Percentiles rank a stretch among this genome's conserved stretches.
phyloP scores from a whole-genome alignment of 2,797 vertebrate genomes.

The Sebastes hubbsi region DNA sequence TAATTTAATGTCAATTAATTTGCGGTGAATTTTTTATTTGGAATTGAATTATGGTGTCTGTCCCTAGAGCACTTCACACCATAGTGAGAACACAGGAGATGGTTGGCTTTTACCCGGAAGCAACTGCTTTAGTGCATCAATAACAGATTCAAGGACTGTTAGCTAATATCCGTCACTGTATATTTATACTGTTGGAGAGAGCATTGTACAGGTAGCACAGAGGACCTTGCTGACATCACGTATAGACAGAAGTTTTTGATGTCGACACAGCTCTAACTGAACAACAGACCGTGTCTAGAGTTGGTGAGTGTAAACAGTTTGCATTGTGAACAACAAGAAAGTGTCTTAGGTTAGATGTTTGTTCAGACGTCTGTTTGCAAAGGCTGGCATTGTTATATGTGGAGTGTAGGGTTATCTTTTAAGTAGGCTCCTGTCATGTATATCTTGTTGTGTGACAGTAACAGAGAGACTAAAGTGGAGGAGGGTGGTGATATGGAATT shows the following conservation, averaged over 20 bases:
- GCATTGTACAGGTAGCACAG: background rate
- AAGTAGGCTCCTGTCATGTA: background rate
- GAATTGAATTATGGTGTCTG: background rate
- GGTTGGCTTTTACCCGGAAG: conserved; percentile 20
- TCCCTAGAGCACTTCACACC: background rate
- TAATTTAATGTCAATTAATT: background rate
- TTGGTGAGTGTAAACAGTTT: background rate
- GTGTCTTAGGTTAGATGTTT: background rate
- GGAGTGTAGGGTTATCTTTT: background rate
- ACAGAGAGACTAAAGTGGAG: background rate
- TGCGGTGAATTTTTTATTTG: background rate
- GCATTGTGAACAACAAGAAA: background rate
- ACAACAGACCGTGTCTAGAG: background rate
- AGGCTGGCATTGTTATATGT: background rate
- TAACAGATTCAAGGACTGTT: conserved; percentile 19
- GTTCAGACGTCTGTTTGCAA: background rate
- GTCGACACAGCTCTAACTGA: background rate
- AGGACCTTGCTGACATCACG: background rate
- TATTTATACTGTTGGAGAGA: conserved; percentile 1
- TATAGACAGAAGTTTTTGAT: background rate
- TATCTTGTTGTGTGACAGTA: background rate
- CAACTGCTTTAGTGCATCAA: conserved; percentile 15
- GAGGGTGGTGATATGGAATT: background rate
- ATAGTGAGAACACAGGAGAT: background rate
- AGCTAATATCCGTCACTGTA: background rate